These are phyloP conservation scores for Drosophila ficusphila DNA, from an alignment of 1,140 invertebrate species.

Conservation along the genomic window DNA sequence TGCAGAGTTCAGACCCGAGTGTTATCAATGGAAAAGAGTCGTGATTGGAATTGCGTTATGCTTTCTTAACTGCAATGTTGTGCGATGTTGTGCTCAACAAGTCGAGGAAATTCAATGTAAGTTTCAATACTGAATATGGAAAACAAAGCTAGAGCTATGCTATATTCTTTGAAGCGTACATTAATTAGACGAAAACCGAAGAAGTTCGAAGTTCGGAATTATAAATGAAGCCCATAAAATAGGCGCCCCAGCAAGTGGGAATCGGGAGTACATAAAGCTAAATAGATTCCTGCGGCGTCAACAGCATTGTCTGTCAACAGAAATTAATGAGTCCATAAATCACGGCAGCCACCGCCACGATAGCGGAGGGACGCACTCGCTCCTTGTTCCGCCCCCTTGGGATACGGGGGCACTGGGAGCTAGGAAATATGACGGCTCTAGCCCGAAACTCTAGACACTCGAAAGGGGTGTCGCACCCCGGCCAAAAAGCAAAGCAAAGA, in stretches of 20 bases:
- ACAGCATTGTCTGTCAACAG: slow-evolving; percentile 84
- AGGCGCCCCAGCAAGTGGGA: slow-evolving; percentile 45
- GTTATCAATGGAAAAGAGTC: slow-evolving; percentile 60
- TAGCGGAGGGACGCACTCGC: slow-evolving; percentile 30
- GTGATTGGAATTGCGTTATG: slow-evolving; percentile 36
- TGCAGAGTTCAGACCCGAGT: slow-evolving; percentile 62
- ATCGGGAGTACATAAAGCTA: slow-evolving; percentile 78
- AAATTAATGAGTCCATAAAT: slow-evolving; percentile 84
- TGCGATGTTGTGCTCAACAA: not conserved
- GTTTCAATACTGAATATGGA: no score
- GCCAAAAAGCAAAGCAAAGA: slow-evolving; percentile 32
- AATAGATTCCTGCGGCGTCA: slow-evolving; percentile 81
- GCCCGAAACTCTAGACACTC: slow-evolving; percentile 31
- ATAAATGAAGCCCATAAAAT: slow-evolving; percentile 66
- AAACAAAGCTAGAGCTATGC: no score
- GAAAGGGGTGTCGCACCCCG: slow-evolving; percentile 65
- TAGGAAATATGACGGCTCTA: slow-evolving; percentile 67
- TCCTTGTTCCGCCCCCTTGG: slow-evolving; percentile 9
- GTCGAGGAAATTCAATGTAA: not conserved
- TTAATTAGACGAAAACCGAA: no score
- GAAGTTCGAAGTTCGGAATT: no score
- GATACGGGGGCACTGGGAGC: not conserved
- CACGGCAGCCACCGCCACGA: slow-evolving; percentile 62
- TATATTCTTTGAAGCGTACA: no score
- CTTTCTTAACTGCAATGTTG: slow-evolving; percentile 50